Base-by-base conservation (phyloP, 37 sponge, comb jelly and placozoan genomes). In the Halisarca cf. caerulea region DNA sequence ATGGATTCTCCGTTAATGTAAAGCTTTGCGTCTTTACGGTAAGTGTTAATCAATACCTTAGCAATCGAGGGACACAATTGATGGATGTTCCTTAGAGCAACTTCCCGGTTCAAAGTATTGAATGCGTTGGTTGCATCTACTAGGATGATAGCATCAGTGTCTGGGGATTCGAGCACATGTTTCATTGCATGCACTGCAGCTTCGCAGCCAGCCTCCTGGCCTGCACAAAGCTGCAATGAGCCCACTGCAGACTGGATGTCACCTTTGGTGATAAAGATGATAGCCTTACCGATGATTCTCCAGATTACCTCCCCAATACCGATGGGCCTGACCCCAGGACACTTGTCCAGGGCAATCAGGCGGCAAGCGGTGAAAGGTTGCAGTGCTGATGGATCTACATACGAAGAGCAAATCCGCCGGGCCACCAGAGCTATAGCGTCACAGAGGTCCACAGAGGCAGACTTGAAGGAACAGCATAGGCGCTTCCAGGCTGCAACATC, bases 321-420 rank as follows among this genome's bases (percentile, higher is more conserved):
- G 30, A 82, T 82, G 33, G 83, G 83, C 39, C 83, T 82, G n/a
- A 82, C 33, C 7, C 83, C 83, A 37, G 83, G 83, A 32, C 35
- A 32, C 30, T 82, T 82, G 45, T 82, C 83, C 43, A 82, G 14
- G 45, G 83, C 83, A 2, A 82, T 82, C 51, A 82, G 28, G 23
- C 69, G 44, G 11, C 83, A 82, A 35, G 83, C 66, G 36, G 45
- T 32, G 2, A 64, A 55, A 0, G 80, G 3, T 7, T 3, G 36
- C 38, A 80, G 34, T 3, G 68, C 28, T 8, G 14, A 8, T 3
- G 83, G 83, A 39, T 82, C 83, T 9, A 82, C 83, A 40, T 66
- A 82, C 14, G 28, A 61, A 1, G 83, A 43, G 45, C 83, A 82
- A 5, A 82, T 43, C 0, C 83, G 43, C 60, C 83, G 41, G 5